A percentile compares a stretch with the other conserved stretches of the same genome.
Evolutionary conservation across 2,888 invertebrate species (phyloP).

Genomic region (Sthenelais limicola): DNA sequence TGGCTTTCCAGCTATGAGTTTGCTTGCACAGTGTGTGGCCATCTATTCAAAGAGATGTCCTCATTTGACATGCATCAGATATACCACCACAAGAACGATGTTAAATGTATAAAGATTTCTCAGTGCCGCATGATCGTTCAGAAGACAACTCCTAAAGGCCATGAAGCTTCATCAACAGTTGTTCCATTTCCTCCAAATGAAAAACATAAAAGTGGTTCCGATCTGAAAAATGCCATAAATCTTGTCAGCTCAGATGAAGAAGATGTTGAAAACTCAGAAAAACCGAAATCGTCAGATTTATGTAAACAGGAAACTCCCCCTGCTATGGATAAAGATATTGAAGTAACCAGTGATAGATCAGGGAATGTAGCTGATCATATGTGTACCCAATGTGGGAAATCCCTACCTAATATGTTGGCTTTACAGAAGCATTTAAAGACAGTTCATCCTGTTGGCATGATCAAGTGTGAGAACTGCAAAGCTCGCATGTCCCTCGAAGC

Average conservation of each 20-base stretch:
- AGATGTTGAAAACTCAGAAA: too few species aligned
- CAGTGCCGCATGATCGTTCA: too few species aligned
- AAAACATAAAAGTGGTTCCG: too few species aligned
- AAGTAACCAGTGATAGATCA: too few species aligned
- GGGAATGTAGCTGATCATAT: neutral
- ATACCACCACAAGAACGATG: slow-evolving; percentile 16
- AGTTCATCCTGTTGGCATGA: slow-evolving; percentile 9
- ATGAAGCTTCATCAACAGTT: too few species aligned
- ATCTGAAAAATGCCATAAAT: too few species aligned
- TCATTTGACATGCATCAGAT: slow-evolving; percentile 2
- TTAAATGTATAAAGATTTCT: neutral
- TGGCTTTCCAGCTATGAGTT: neutral
- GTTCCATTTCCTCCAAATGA: too few species aligned
- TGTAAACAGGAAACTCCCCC: too few species aligned
- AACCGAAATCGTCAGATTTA: too few species aligned
- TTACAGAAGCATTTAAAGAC: neutral
- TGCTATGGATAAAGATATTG: too few species aligned
- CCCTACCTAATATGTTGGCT: neutral
- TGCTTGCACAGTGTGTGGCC: slow-evolving; percentile 14
- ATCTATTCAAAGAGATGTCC: neutral
- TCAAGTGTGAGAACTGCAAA: slow-evolving; percentile 30
- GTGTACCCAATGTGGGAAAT: slow-evolving; percentile 14
- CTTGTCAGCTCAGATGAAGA: too few species aligned
- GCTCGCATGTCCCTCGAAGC: neutral
- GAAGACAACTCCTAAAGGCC: too few species aligned